A percentile compares a stretch with the other conserved stretches of the same genome.
These are phyloP conservation scores for Lepidonotus clava DNA, from an alignment of 2,888 invertebrate species.

Conservation along the genomic window DNA sequence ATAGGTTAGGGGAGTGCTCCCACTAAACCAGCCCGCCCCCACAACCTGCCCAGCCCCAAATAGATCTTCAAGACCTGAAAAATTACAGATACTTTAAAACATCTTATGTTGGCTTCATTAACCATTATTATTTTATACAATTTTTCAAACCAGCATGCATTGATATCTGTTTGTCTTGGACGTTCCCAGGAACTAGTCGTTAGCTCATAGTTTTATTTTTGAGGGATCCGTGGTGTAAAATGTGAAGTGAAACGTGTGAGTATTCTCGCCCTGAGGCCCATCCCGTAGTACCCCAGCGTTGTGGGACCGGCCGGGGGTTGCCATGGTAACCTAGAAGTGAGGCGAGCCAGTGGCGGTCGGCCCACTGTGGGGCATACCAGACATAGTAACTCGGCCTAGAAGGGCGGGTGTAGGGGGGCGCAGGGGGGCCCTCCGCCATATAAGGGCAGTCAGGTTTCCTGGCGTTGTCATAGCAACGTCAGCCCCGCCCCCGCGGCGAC, in stretches of 20 bases:
- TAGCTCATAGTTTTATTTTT: too few species aligned
- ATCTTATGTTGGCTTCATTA: background rate
- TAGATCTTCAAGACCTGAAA: background rate
- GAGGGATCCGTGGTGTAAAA: too few species aligned
- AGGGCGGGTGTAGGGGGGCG: background rate
- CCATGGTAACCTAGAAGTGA: background rate
- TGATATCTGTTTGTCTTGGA: background rate
- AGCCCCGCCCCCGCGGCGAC: background rate
- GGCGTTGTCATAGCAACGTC: background rate
- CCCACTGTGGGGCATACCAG: background rate
- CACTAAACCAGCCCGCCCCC: background rate
- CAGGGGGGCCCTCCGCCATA: background rate
- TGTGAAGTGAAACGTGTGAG: too few species aligned
- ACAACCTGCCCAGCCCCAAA: background rate
- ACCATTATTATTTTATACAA: background rate
- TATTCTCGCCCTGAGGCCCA: background rate
- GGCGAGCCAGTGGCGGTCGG: background rate
- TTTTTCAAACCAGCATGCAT: too few species aligned
- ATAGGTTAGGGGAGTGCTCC: slow-evolving; percentile 13
- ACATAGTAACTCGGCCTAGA: background rate
- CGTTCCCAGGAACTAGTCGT: background rate
- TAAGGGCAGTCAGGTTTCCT: background rate
- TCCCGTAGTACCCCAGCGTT: background rate
- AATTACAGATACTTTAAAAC: background rate
- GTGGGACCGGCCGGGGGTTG: background rate